phyloP scores from a whole-genome alignment of 1,140 invertebrate species.

The Stenopsyche tienmushanensis region DNA sequence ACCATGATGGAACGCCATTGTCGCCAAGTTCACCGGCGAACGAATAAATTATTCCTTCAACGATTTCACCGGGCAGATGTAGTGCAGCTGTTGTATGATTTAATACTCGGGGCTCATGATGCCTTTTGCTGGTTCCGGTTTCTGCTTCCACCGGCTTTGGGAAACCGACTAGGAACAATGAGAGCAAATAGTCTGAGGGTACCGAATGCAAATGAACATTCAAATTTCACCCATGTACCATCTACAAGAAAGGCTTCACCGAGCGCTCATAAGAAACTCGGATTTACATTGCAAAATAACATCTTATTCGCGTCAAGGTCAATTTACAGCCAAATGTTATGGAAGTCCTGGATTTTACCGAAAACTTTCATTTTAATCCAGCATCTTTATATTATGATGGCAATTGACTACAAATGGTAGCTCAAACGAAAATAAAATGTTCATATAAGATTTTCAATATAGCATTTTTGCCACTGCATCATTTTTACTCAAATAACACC shows the following conservation, averaged over 20 bases:
- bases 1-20: constrained; percentile 1
- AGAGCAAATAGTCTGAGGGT: not conserved
- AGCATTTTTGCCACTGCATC: too few species aligned
- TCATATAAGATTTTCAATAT: too few species aligned
- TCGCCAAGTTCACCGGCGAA: not conserved
- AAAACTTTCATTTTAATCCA: too few species aligned
- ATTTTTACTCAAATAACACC: too few species aligned
- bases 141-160: not conserved
- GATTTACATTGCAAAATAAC: not conserved
- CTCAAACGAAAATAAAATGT: too few species aligned
- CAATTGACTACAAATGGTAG: too few species aligned
- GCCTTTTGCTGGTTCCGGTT: not conserved
- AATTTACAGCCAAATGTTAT: too few species aligned
- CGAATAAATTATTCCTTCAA: constrained; percentile 7
- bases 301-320: not conserved
- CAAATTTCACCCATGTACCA: not conserved
- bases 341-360: too few species aligned
- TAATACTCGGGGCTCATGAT: not conserved
- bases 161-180: not conserved
- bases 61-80: not conserved
- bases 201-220: not conserved
- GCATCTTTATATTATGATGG: too few species aligned
- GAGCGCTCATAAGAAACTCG: not conserved
- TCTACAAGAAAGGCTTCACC: not conserved
- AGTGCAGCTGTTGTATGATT: not conserved